These are phyloP conservation scores for Tapirus indicus DNA, from an alignment of 2,797 vertebrate genomes.

Conservation along the genomic window DNA sequence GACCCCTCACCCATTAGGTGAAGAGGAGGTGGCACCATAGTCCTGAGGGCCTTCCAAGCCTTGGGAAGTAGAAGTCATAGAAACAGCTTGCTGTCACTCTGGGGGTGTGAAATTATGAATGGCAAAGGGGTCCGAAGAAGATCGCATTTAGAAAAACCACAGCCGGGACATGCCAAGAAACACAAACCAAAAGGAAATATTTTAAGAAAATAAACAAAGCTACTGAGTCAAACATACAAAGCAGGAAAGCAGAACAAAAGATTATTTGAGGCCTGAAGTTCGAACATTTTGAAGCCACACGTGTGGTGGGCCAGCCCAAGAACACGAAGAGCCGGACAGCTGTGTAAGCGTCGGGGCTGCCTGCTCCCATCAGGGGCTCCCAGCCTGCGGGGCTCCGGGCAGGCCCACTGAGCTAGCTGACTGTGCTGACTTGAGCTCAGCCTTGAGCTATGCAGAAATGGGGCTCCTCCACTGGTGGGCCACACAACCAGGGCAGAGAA, in stretches of 20 bases:
- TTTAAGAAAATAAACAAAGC: conserved; percentile 90
- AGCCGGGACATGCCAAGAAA: conserved; percentile 85
- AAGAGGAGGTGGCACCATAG: not conserved
- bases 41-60: not conserved
- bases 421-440: not conserved
- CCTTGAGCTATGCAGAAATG: not conserved
- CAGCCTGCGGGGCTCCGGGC: conserved; percentile 63
- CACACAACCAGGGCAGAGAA: not conserved
- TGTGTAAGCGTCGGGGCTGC: conserved; percentile 85
- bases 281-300: conserved; percentile 86
- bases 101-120: conserved; percentile 67
- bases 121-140: conserved; percentile 83
- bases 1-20: not conserved
- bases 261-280: conserved; percentile 87
- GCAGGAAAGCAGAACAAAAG: conserved; percentile 88
- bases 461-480: not conserved
- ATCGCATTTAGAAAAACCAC: conserved; percentile 82
- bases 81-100: conserved; percentile 72
- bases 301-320: conserved; percentile 80
- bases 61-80: conserved; percentile 69
- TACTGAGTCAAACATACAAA: conserved; percentile 88
- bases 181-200: conserved; percentile 89
- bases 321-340: conserved; percentile 84
- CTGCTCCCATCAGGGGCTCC: conserved; percentile 74
- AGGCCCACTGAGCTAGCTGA: conserved; percentile 81